phyloP scores from a whole-genome alignment of 1,140 invertebrate species.

The Calycopis cecrops region DNA sequence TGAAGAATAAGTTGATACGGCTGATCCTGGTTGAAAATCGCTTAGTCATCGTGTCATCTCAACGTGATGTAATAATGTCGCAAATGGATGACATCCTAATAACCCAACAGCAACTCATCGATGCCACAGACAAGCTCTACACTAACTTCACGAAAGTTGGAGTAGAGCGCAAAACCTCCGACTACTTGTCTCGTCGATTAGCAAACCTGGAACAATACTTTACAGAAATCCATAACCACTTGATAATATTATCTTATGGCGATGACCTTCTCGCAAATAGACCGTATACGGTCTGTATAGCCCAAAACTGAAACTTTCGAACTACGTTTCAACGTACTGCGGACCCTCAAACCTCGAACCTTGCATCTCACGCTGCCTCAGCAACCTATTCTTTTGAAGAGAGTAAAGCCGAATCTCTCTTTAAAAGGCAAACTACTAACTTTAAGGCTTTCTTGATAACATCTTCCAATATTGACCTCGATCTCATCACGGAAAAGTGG shows the following conservation, averaged over 20 bases:
- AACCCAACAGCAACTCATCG: slow-evolving; percentile 26
- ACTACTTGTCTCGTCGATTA: slow-evolving; percentile 16
- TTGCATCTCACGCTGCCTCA: too few species aligned
- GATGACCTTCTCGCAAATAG: not conserved
- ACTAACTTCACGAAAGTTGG: slow-evolving; percentile 30
- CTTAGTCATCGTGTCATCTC: too few species aligned
- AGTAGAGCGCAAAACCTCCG: slow-evolving; percentile 23
- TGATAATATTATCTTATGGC: slow-evolving; percentile 2
- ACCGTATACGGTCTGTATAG: too few species aligned
- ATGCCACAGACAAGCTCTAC: too few species aligned
- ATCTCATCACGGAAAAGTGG: too few species aligned
- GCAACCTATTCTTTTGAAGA: too few species aligned
- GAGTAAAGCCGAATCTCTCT: slow-evolving; percentile 18
- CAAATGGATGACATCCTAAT: slow-evolving; percentile 25
- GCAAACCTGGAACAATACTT: slow-evolving; percentile 1
- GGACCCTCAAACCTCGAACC: too few species aligned
- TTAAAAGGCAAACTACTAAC: slow-evolving; percentile 14
- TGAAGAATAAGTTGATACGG: too few species aligned
- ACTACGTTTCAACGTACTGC: not conserved
- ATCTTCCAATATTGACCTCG: too few species aligned
- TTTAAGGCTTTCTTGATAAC: slow-evolving; percentile 18
- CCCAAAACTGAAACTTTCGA: not conserved
- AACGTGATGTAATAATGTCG: slow-evolving; percentile 9
- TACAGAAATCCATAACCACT: slow-evolving; percentile 2
- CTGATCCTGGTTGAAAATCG: too few species aligned